phyloP scores from a whole-genome alignment of 1,140 invertebrate species.

The Sinella curviseta region DNA sequence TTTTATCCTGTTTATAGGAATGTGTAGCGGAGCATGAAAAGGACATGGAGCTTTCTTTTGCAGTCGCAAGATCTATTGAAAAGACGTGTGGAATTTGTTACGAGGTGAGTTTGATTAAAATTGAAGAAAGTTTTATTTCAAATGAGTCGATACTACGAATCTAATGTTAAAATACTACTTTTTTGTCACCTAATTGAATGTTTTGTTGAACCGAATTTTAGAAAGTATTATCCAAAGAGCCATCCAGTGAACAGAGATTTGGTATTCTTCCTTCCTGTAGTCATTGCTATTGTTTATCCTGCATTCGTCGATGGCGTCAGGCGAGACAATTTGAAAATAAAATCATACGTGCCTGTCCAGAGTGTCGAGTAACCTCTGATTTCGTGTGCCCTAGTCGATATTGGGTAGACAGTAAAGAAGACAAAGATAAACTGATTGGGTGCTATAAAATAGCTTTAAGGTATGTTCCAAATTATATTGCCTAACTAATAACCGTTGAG shows the following conservation, averaged over 20 bases:
- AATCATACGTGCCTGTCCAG: constrained; percentile 82
- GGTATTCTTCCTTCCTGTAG: constrained; percentile 87
- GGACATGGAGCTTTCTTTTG: constrained; percentile 86
- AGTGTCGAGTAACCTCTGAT: constrained; percentile 80
- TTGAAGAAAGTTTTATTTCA: too few relatives aligned
- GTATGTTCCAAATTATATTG: background rate
- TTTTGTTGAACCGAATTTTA: background rate
- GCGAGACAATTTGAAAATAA: constrained; percentile 82
- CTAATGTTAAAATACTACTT: background rate
- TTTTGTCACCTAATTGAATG: background rate
- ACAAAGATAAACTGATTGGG: constrained; percentile 79
- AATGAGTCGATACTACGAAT: too few relatives aligned
- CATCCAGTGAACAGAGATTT: constrained; percentile 71
- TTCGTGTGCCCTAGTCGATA: constrained; percentile 86
- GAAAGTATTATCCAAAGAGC: constrained; percentile 71
- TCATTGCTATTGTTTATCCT: constrained; percentile 83
- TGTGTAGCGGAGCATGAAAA: constrained; percentile 76
- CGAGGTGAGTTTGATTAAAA: background rate
- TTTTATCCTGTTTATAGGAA: too few relatives aligned
- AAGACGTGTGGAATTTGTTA: constrained; percentile 82
- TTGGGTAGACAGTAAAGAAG: constrained; percentile 83
- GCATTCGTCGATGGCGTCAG: constrained; percentile 84
- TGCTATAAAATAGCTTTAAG: constrained; percentile 74
- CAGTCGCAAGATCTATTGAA: constrained; percentile 74
- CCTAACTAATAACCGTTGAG: background rate